Base-by-base conservation (phyloP, 1,140 invertebrate genomes). In the Drosophila sucinea region DNA sequence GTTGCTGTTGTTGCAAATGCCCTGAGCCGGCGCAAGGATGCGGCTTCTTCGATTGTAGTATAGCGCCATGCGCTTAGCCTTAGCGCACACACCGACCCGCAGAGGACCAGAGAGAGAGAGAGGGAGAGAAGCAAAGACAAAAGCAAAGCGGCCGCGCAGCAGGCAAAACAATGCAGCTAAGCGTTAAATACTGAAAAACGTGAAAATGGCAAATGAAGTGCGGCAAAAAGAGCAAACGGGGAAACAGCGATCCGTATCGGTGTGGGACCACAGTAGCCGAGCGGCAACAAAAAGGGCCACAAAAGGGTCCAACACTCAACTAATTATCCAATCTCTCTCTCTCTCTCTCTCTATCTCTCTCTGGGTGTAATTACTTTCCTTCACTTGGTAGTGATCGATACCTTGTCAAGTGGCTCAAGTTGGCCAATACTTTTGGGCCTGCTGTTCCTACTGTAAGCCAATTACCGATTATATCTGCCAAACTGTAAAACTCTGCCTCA, bases 391-490 rank as follows among this genome's bases (percentile, higher is more conserved):
- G 57, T 71, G 77, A 81, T 81, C 68, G 73, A 65, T 76, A 51
- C 77, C 77, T 76, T 81, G 80, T 78, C 79, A 82, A 82, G 73
- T 57, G 29, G 63, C 44, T 41, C 60, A 33, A 33, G 58, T 27
- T 27, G 25, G 11, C 27, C 41, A 17, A 35, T 58, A 29, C 38
- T 29, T 35, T 32, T 73, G 29, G 47, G 8, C 32, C 38, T 56
- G 51, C 55, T 62, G 32, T 77, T 60, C 68, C 47, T 60, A 57
- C 79, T 47, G 65, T 51, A 86, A 82, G 83, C 82, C 82, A 86
- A 86, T 86, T 86, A 86, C 79, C 83, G 83, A 86, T 86, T 87
- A 67, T 79, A 87, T 86, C 82, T 86, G 82, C 54, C 60, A 44
- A 79, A 69, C 65, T 71, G 76, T 82, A 79, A 17, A 81, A 67